Percentiles rank a stretch among this genome's conserved stretches.
These are phyloP conservation scores for Apoda limacodes DNA, from an alignment of 2,888 invertebrate genomes.

Conservation along the genomic window DNA sequence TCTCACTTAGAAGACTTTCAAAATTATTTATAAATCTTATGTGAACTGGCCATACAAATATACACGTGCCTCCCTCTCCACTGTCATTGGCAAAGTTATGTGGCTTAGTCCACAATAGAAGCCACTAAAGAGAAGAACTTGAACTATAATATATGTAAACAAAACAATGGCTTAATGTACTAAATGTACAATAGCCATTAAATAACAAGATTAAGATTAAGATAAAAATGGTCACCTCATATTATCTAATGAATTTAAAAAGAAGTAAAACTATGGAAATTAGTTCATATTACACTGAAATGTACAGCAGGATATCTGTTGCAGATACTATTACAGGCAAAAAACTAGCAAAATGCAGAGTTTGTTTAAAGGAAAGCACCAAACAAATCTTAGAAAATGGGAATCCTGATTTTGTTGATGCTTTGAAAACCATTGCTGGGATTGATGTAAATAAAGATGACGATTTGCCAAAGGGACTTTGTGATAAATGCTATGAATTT, in stretches of 20 bases:
- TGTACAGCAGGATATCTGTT: background rate
- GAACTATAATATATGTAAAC: no score
- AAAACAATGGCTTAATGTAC: no score
- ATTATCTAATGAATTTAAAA: slow-evolving; percentile 23
- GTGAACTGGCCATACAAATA: no score
- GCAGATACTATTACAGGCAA: slow-evolving; percentile 6
- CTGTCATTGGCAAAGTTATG: no score
- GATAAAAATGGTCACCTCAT: slow-evolving; percentile 24
- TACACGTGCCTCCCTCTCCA: no score
- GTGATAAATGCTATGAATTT: slow-evolving; percentile 36
- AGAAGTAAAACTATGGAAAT: slow-evolving; percentile 13
- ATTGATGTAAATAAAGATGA: slow-evolving; percentile 33
- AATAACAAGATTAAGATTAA: no score
- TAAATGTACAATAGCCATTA: no score
- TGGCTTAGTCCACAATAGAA: no score
- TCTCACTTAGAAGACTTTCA: no score
- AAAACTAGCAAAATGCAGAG: no score
- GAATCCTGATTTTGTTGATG: slow-evolving; percentile 28
- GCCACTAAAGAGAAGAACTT: no score
- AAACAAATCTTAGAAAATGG: slow-evolving; percentile 30
- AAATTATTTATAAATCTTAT: no score
- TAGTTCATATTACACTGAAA: slow-evolving; percentile 16
- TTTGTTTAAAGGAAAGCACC: slow-evolving; percentile 38
- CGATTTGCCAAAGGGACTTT: slow-evolving; percentile 36
- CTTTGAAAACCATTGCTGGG: slow-evolving; percentile 31